phyloP scores from a whole-genome alignment of 2,797 vertebrate species.

The Poecilia gillii region DNA sequence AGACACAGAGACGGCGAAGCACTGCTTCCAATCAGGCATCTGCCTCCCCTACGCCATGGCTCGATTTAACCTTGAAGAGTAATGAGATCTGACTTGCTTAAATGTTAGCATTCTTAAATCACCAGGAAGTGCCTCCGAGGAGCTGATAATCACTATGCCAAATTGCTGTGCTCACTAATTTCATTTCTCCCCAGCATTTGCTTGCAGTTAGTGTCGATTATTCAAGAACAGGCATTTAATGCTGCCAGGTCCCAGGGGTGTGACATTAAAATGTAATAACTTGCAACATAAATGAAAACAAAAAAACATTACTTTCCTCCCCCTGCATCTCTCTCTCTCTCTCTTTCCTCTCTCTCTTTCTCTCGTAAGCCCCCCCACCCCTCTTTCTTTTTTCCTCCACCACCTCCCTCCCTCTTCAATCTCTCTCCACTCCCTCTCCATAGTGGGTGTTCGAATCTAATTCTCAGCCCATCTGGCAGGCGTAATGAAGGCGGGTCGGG shows the following conservation, averaged over 20 bases:
- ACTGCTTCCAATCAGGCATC: constrained; percentile 76
- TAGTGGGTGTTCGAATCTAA: constrained; percentile 83
- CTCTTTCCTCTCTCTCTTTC: constrained; percentile 42
- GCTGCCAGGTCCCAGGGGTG: constrained; percentile 81
- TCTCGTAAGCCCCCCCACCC: constrained; percentile 20
- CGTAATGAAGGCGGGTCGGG: constrained; percentile 80
- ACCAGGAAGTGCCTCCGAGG: constrained; percentile 83
- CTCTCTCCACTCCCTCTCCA: constrained; percentile 68
- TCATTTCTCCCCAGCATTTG: constrained; percentile 86
- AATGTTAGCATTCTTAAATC: constrained; percentile 86
- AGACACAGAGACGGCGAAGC: constrained; percentile 55
- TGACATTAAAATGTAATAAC: constrained; percentile 86
- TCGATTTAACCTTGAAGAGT: constrained; percentile 87
- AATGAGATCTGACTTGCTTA: constrained; percentile 88
- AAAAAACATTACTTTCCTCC: constrained; percentile 77
- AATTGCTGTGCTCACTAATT: constrained; percentile 83
- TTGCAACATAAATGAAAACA: constrained; percentile 86
- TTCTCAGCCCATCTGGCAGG: constrained; percentile 83
- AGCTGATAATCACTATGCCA: constrained; percentile 85
- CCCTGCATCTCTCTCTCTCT: constrained; percentile 24
- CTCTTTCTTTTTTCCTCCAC: constrained; percentile 28
- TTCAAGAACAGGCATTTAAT: constrained; percentile 89
- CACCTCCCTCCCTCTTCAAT: constrained; percentile 60
- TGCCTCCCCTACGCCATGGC: constrained; percentile 73
- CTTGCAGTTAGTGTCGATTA: constrained; percentile 87